Percentiles rank a stretch among this genome's conserved stretches.
phyloP scores from a whole-genome alignment of 2,888 invertebrate genomes.

The Physocephala rufipes region DNA sequence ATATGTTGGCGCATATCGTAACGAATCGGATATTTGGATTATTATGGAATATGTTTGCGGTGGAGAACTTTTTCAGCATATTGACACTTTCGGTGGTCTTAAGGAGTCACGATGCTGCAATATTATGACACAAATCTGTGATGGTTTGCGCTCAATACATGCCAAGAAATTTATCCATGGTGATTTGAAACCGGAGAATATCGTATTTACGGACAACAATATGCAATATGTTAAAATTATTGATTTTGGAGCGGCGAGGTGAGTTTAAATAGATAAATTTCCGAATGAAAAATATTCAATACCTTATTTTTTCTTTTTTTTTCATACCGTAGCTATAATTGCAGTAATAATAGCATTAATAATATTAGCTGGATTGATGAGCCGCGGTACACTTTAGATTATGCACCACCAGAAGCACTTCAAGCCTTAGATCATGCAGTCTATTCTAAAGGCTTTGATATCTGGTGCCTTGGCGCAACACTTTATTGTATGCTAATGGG shows the following conservation, averaged over 20 bases:
- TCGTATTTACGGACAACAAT: conserved; percentile 67
- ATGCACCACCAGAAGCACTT: conserved; percentile 95
- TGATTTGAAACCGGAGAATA: conserved; percentile 91
- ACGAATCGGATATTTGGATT: conserved; percentile 86
- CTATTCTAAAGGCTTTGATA: conserved; percentile 93
- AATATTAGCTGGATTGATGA: conserved; percentile 64
- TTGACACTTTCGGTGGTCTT: conserved; percentile 72
- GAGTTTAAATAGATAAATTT: conserved; percentile 32
- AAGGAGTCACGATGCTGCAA: conserved; percentile 82
- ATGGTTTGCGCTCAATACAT: conserved; percentile 88
- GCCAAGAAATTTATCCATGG: conserved; percentile 85
- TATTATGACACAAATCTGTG: conserved; percentile 82
- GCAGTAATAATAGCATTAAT: conserved; percentile 51
- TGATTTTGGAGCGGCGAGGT: conserved; percentile 92
- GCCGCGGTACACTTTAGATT: conserved; percentile 88
- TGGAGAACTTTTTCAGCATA: conserved; percentile 80
- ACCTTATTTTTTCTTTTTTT: conserved; percentile 19
- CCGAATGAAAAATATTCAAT: conserved; percentile 63
- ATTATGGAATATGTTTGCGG: conserved; percentile 87
- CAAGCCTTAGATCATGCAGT: conserved; percentile 56
- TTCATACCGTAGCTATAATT: no score
- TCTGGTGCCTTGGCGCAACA: conserved; percentile 96
- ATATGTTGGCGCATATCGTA: conserved; percentile 83
- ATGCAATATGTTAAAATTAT: conserved; percentile 78
- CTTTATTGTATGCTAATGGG: conserved; percentile 80